Conservation (phyloP, 23 tunicate species). For the Clavelina lepadiformis region DNA sequence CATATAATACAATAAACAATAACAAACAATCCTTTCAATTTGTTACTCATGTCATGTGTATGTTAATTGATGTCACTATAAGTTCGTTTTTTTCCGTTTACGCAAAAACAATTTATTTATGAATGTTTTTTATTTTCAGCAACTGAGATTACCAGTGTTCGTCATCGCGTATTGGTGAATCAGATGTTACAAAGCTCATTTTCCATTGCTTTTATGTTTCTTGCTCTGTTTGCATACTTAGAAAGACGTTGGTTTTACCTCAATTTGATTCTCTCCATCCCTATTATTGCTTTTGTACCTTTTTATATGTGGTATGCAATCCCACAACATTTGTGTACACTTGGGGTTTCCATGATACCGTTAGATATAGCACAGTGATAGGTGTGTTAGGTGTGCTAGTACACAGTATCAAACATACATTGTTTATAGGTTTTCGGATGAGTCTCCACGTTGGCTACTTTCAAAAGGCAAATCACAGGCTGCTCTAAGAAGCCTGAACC, state of each 20-base stretch:
- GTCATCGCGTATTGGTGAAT: slow-evolving; percentile 20
- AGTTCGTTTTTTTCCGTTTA: too few relatives aligned
- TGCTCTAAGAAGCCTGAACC: slow-evolving; percentile 1
- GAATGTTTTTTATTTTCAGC: slow-evolving; percentile 9
- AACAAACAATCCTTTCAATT: too few relatives aligned
- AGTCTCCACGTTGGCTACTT: slow-evolving; percentile 81
- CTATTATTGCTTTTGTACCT: slow-evolving; percentile 15
- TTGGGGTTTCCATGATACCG: too few relatives aligned
- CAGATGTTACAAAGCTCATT: slow-evolving; percentile 34
- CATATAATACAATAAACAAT: too few relatives aligned
- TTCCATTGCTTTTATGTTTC: slow-evolving; percentile 30
- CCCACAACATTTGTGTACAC: background rate
- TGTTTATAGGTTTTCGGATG: slow-evolving; percentile 34
- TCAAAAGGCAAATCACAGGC: slow-evolving; percentile 3
- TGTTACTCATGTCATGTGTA: too few relatives aligned
- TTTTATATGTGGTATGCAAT: slow-evolving; percentile 24
- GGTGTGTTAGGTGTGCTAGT: too few relatives aligned
- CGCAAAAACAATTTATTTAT: background rate
- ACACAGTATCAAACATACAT: background rate
- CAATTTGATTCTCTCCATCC: slow-evolving; percentile 32
- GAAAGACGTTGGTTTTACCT: slow-evolving; percentile 26
- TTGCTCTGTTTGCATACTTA: slow-evolving; percentile 38
- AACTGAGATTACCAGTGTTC: slow-evolving; percentile 49
- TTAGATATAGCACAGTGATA: too few relatives aligned
- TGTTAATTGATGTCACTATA: too few relatives aligned